Conservation (phyloP, 2,797 vertebrate species). For the Tarsius wallacei region DNA sequence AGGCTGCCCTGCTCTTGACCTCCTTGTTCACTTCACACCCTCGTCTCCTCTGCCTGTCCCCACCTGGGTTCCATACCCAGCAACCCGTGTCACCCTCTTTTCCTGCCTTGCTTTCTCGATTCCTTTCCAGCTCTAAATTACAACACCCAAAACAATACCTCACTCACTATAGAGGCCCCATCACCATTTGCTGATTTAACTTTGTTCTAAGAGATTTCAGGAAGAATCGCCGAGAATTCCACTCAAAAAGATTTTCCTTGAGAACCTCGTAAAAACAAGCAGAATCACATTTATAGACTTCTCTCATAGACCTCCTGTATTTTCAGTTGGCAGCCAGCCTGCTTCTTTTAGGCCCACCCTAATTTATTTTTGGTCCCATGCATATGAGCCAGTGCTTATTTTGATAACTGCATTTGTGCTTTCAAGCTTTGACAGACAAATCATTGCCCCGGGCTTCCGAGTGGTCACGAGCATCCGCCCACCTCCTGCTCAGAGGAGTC, state of each 20-base stretch:
- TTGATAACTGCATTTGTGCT: constrained; percentile 25
- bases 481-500: background rate
- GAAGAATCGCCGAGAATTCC: constrained; percentile 35
- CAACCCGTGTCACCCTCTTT: background rate
- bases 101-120: background rate
- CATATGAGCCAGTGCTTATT: constrained; percentile 54
- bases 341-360: background rate
- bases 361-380: constrained; percentile 32
- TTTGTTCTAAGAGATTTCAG: background rate
- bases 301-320: background rate
- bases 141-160: background rate
- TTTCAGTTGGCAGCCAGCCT: constrained; percentile 30
- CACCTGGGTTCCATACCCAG: fast-evolving
- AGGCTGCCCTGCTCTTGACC: fast-evolving
- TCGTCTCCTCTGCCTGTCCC: background rate
- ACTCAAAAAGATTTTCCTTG: background rate
- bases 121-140: background rate
- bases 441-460: background rate
- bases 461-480: background rate
- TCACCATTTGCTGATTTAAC: background rate
- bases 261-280: background rate
- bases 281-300: background rate
- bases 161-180: fast-evolving
- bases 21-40: background rate
- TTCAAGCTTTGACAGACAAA: constrained; percentile 53